These are phyloP conservation scores for Dinothrombium tinctorium DNA, from an alignment of 1,140 invertebrate species.

Conservation along the genomic window DNA sequence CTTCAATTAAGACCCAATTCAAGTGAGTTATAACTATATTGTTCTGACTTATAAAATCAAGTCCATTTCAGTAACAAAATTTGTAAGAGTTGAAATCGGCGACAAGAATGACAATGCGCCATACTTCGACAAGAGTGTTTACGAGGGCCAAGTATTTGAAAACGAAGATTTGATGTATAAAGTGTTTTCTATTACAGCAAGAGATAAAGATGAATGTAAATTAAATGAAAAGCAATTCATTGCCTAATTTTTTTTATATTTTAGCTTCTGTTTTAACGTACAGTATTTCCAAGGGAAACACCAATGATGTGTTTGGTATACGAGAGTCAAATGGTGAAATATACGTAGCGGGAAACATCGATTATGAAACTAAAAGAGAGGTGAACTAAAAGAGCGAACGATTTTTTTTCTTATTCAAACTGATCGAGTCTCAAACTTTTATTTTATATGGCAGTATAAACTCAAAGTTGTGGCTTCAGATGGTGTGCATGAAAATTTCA, in stretches of 20 bases:
- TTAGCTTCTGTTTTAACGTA: slow-evolving; percentile 91
- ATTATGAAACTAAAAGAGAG: slow-evolving; percentile 71
- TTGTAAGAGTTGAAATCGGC: slow-evolving; percentile 78
- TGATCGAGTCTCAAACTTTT: neutral
- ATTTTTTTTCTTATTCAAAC: neutral
- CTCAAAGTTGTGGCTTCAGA: slow-evolving; percentile 73
- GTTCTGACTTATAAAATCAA: neutral
- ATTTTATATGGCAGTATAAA: slow-evolving; percentile 43
- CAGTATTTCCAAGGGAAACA: slow-evolving; percentile 95
- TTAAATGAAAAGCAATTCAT: slow-evolving; percentile 3
- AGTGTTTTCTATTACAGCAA: slow-evolving; percentile 90
- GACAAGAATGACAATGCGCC: slow-evolving; percentile 97
- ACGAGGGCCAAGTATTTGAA: slow-evolving; percentile 80
- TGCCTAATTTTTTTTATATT: slow-evolving; percentile 16
- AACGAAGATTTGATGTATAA: slow-evolving; percentile 70
- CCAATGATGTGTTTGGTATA: slow-evolving; percentile 71
- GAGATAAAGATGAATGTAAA: slow-evolving; percentile 65
- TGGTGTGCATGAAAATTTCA: slow-evolving; percentile 86
- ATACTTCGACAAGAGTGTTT: slow-evolving; percentile 64
- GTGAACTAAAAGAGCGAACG: slow-evolving; percentile 23
- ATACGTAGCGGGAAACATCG: slow-evolving; percentile 76
- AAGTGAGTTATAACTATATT: slow-evolving; percentile 14
- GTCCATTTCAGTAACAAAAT: neutral
- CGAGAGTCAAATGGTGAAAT: slow-evolving; percentile 92
- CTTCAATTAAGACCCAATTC: slow-evolving; percentile 11